A percentile compares a stretch with the other conserved stretches of the same genome.
phyloP scores from a whole-genome alignment of 2,888 invertebrate genomes.

The Meiosimyza decipiens region DNA sequence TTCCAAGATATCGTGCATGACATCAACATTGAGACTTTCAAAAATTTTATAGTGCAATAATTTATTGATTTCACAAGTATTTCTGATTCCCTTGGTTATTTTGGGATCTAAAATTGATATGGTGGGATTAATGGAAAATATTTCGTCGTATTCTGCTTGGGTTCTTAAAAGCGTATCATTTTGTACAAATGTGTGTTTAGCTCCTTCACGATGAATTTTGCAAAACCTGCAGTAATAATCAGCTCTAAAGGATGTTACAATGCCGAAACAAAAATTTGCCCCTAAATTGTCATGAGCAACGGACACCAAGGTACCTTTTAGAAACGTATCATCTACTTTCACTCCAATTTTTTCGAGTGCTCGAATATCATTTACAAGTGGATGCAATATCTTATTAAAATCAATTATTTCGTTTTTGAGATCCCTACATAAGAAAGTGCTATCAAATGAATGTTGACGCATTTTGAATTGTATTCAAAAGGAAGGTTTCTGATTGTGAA shows the following conservation, averaged over 20 bases:
- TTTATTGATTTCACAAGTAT: conserved; percentile 18
- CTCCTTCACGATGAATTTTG: conserved; percentile 25
- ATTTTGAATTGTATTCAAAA: conserved; percentile 27
- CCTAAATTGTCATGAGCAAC: conserved; percentile 24
- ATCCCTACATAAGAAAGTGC: conserved; percentile 25
- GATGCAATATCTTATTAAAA: conserved; percentile 22
- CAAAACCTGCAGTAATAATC: conserved; percentile 31
- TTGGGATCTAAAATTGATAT: conserved; percentile 21
- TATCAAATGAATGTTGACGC: conserved; percentile 23
- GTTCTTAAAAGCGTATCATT: background rate
- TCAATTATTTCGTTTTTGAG: conserved; percentile 26
- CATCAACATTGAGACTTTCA: conserved; percentile 15
- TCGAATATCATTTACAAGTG: conserved; percentile 2
- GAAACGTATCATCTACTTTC: conserved; percentile 18
- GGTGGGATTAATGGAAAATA: background rate
- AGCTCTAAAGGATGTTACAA: conserved; percentile 34
- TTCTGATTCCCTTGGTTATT: conserved; percentile 25
- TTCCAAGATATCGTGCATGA: conserved; percentile 29
- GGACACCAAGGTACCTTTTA: conserved; percentile 24
- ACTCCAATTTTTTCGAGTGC: conserved; percentile 16
- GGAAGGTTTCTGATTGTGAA: conserved; percentile 24
- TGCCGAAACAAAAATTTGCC: conserved; percentile 31
- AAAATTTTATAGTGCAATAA: conserved; percentile 26
- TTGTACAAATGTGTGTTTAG: too few relatives aligned
- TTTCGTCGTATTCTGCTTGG: background rate